phyloP scores from a whole-genome alignment of 1,140 invertebrate genomes.

The Ceratoteleas bidentatus region DNA sequence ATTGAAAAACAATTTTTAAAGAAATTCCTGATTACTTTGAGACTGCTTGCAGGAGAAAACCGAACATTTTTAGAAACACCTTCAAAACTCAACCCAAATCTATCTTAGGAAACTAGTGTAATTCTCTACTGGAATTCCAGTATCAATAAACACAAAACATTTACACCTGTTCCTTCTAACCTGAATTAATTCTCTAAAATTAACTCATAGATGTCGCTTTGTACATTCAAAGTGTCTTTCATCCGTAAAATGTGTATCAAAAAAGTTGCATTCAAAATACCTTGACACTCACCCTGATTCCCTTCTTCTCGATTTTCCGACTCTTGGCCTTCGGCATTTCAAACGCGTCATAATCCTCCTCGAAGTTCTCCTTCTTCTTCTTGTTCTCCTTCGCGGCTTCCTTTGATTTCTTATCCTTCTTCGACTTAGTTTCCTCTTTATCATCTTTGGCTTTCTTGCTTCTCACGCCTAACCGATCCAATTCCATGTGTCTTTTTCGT shows the following conservation, averaged over 20 bases:
- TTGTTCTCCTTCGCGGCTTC: constrained; percentile 69
- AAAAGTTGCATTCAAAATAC: too few relatives aligned
- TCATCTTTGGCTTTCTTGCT: constrained; percentile 75
- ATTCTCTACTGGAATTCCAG: too few relatives aligned
- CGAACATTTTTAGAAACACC: too few relatives aligned
- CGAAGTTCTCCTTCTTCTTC: constrained; percentile 77
- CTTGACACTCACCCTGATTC: constrained; percentile 55
- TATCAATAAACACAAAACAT: too few relatives aligned
- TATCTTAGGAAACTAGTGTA: too few relatives aligned
- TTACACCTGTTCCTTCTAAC: too few relatives aligned
- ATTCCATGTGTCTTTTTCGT: constrained; percentile 64
- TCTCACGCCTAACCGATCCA: constrained; percentile 51
- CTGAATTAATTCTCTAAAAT: too few relatives aligned
- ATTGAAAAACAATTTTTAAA: not conserved
- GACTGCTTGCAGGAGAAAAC: too few relatives aligned
- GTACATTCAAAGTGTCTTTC: too few relatives aligned
- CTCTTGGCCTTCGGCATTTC: constrained; percentile 75
- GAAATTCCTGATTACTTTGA: not conserved
- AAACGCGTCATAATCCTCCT: constrained; percentile 73
- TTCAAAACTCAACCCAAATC: too few relatives aligned
- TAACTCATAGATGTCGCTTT: too few relatives aligned
- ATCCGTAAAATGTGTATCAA: too few relatives aligned
- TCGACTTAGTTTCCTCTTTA: constrained; percentile 70
- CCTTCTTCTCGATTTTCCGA: constrained; percentile 76
- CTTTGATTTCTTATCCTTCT: constrained; percentile 71